Evolutionary conservation across 2,113 vertebrate genomes (phyloP).

Genomic region (Pyrgilauda ruficollis): DNA sequence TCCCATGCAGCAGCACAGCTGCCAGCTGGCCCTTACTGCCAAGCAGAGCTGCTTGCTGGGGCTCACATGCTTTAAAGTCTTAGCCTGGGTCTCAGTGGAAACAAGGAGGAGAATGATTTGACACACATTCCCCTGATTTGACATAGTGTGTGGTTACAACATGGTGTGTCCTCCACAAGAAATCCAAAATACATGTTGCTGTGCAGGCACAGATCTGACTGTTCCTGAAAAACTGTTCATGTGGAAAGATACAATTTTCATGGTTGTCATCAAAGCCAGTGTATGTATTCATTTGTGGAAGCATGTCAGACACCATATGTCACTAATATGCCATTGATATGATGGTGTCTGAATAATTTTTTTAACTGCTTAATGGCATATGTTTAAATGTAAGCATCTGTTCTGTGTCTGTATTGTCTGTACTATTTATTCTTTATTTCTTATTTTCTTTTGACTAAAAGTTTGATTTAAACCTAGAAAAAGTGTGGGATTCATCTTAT

Average conservation of each 20-base stretch:
- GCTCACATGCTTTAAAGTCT: background rate
- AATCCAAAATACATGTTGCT: background rate
- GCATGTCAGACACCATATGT: constrained; percentile 22
- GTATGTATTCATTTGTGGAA: background rate
- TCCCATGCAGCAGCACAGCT: background rate
- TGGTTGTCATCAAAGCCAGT: background rate
- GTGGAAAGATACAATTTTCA: background rate
- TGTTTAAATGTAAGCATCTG: constrained; percentile 22
- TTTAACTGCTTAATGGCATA: background rate
- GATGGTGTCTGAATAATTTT: background rate
- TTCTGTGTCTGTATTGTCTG: background rate
- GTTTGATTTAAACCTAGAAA: background rate
- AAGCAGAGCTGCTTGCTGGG: background rate
- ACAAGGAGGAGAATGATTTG: background rate
- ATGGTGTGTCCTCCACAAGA: background rate
- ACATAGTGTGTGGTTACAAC: background rate
- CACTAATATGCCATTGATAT: constrained; percentile 24
- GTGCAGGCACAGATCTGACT: background rate
- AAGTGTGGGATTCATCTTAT: background rate
- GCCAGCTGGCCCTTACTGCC: background rate
- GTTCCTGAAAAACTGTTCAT: background rate
- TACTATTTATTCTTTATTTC: background rate
- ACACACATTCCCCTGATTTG: background rate
- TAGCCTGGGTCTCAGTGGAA: background rate
- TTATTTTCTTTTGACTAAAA: background rate